Evolutionary conservation across 2,888 invertebrate species (phyloP).

Genomic region (Allolobophora icterica): DNA sequence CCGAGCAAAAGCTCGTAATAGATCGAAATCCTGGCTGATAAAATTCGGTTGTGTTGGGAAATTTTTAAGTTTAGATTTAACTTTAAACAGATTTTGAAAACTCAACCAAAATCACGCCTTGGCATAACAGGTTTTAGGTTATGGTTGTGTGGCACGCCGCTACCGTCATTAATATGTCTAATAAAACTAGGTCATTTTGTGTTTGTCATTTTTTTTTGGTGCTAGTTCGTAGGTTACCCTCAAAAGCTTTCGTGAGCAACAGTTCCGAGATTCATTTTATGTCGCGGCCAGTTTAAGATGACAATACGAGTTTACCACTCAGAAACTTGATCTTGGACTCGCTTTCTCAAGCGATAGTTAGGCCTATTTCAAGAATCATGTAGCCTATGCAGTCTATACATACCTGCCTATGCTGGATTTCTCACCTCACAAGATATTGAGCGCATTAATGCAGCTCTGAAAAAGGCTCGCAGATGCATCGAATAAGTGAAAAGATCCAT

Average conservation of each 20-base stretch:
- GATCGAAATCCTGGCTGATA: not conserved
- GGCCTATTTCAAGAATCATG: too few relatives aligned
- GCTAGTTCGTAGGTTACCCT: not conserved
- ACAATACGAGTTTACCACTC: too few relatives aligned
- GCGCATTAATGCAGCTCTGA: too few relatives aligned
- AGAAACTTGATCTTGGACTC: too few relatives aligned
- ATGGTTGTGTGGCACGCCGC: not conserved
- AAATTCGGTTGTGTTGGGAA: not conserved
- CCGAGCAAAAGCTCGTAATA: not conserved
- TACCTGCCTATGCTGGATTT: too few relatives aligned
- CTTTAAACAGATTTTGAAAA: not conserved
- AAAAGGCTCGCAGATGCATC: too few relatives aligned
- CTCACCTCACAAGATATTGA: too few relatives aligned
- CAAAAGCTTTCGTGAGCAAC: not conserved
- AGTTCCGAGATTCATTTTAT: too few relatives aligned
- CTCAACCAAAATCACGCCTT: not conserved
- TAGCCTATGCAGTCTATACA: too few relatives aligned
- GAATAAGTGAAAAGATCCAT: too few relatives aligned
- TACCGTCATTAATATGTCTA: not conserved
- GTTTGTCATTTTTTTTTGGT: not conserved
- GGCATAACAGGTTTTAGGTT: not conserved
- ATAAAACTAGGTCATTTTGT: not conserved
- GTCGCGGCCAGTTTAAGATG: too few relatives aligned
- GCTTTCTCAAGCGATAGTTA: too few relatives aligned
- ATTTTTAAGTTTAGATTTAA: not conserved